Base-by-base conservation (phyloP, 1,140 invertebrate species). In the Episyrphus balteatus region DNA sequence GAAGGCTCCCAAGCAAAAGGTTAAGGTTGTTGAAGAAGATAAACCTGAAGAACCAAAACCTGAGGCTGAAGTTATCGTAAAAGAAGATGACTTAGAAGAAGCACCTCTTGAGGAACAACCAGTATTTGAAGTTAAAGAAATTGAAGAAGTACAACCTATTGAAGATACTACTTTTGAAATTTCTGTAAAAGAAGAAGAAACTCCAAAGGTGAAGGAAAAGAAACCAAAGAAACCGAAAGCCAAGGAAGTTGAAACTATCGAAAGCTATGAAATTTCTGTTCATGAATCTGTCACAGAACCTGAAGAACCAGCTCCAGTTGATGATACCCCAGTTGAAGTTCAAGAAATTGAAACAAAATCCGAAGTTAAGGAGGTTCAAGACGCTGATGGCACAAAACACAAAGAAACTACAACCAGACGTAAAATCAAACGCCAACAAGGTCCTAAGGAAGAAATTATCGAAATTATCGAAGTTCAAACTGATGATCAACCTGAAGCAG, bases 371-470 rank as follows among this genome's bases (percentile, higher is more conserved):
- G 62, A 66, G 51, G 48, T 50, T 7, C 55, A 45, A 10, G 61
- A 62, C 19, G 51, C 51, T 41, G 52, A 66, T 43, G 61, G 65
- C 21, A 50, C 64, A 49, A 36, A 55, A 15, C 68, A 68, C 46
- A 69, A 68, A 48, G 58, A 67, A 39, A 58, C 62, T 40, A 70
- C 66, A 39, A 72, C 68, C 13, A 73, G 69, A 44, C 59, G 59
- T 12, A 66, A 66, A 32, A 58, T 71, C 13, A 67, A 65, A 45
- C 68, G 59, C 45, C 59, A 65, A 11, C 56, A 61, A 31, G 66
- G 62, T 17, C 55, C 59, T 14, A 59, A 61, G 42, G 56, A 68
- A 49, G 51, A 69, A 50, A 54, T 61, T 19, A 66, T 66, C 18
- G 70, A 71, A 57, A 69, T 69, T 33, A 59, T 64, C 17, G 66